Conservation (phyloP, 2,113 vertebrate genomes). For the Pipra filicauda region DNA sequence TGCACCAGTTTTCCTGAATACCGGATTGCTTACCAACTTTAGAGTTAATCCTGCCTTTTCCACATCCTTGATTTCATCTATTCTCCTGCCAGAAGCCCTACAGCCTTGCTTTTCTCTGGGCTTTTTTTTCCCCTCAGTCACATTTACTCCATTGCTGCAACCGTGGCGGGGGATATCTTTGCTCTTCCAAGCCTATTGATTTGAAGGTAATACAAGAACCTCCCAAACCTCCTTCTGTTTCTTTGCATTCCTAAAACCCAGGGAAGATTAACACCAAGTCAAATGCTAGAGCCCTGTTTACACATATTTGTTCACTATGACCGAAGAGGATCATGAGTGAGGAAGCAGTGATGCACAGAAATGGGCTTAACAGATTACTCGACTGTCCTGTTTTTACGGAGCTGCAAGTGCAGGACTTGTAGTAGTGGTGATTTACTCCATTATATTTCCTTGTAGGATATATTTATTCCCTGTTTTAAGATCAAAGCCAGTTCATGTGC, state of each 20-base stretch:
- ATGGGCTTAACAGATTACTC: background rate
- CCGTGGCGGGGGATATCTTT: background rate
- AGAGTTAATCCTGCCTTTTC: background rate
- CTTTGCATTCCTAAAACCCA: background rate
- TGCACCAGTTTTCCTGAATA: background rate
- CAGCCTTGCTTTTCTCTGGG: background rate
- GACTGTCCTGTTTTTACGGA: background rate
- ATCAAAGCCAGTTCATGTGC: background rate
- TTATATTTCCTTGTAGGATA: background rate
- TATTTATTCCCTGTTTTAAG: background rate
- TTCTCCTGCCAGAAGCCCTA: background rate
- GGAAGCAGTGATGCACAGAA: background rate
- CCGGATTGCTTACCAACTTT: background rate
- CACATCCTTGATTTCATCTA: background rate
- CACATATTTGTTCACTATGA: background rate
- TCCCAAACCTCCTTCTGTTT: background rate
- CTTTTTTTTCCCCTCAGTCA: background rate
- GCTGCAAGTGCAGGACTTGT: background rate
- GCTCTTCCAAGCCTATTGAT: background rate
- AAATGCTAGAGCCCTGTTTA: background rate
- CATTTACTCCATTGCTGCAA: background rate
- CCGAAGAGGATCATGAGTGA: background rate
- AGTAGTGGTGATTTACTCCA: background rate
- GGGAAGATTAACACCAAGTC: background rate
- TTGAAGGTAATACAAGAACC: background rate